phyloP scores from a whole-genome alignment of 2,113 vertebrate species.

The Holacanthus passer region DNA sequence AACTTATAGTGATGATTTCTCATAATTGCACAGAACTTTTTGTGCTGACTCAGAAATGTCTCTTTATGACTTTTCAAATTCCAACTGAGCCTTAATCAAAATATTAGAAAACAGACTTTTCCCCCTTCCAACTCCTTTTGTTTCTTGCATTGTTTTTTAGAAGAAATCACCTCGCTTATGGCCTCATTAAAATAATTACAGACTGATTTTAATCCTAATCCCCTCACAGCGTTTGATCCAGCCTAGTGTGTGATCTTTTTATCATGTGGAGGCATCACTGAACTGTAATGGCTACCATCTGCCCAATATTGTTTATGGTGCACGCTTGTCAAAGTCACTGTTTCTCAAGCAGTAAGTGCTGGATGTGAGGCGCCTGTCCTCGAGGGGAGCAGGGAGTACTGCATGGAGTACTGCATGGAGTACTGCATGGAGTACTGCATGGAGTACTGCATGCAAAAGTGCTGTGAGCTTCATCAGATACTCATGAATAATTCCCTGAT shows the following conservation, averaged over 20 bases:
- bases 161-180: neutral
- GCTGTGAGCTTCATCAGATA: neutral
- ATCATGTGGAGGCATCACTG: conserved; percentile 42
- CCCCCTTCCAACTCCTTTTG: too few species aligned
- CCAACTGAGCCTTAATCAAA: neutral
- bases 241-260: conserved; percentile 52
- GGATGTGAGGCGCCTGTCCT: neutral
- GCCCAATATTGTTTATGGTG: conserved; percentile 39
- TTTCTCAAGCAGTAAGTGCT: conserved; percentile 33
- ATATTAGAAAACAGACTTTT: neutral
- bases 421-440: neutral
- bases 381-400: neutral
- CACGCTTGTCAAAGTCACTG: conserved; percentile 42
- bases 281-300: conserved; percentile 66
- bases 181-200: conserved; percentile 23
- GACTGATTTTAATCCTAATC: conserved; percentile 23
- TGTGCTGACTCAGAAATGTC: neutral
- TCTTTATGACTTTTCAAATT: neutral
- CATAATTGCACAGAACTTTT: neutral
- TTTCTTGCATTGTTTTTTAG: neutral
- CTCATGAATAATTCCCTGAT: neutral
- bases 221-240: conserved; percentile 33
- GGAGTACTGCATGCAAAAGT: neutral
- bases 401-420: neutral
- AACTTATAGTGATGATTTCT: neutral